Conservation (phyloP, 2,888 invertebrate genomes). For the Ochropleura leucogaster region DNA sequence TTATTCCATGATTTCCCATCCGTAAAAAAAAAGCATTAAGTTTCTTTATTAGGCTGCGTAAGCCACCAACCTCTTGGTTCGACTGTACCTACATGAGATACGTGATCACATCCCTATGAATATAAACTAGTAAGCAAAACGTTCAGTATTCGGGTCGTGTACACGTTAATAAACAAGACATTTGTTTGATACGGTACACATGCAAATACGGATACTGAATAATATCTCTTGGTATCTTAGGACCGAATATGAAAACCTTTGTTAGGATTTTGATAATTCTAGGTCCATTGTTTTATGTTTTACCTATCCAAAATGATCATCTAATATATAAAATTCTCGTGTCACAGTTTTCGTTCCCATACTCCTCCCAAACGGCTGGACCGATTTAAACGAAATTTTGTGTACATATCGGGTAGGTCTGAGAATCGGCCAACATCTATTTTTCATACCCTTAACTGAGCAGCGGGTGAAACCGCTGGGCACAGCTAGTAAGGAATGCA, state of each 20-base stretch:
- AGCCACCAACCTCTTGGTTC: slow-evolving; percentile 9
- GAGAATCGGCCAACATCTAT: too few relatives aligned
- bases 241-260: slow-evolving; percentile 32
- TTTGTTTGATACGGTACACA: slow-evolving; percentile 64
- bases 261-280: slow-evolving; percentile 28
- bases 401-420: too few relatives aligned
- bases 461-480: too few relatives aligned
- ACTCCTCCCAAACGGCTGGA: too few relatives aligned
- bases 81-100: slow-evolving; percentile 42
- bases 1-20: too few relatives aligned
- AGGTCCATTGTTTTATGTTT: background rate
- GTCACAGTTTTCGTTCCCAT: too few relatives aligned
- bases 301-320: too few relatives aligned
- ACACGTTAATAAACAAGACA: slow-evolving; percentile 65
- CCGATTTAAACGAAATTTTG: too few relatives aligned
- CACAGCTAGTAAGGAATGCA: too few relatives aligned
- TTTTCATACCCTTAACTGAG: too few relatives aligned
- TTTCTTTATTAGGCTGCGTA: background rate
- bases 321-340: too few relatives aligned
- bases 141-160: slow-evolving; percentile 63
- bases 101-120: slow-evolving; percentile 62
- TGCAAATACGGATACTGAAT: slow-evolving; percentile 61
- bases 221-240: slow-evolving; percentile 45
- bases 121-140: slow-evolving; percentile 57
- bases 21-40: too few relatives aligned